phyloP scores from a whole-genome alignment of 1,140 invertebrate genomes.

The Eupeodes corollae region DNA sequence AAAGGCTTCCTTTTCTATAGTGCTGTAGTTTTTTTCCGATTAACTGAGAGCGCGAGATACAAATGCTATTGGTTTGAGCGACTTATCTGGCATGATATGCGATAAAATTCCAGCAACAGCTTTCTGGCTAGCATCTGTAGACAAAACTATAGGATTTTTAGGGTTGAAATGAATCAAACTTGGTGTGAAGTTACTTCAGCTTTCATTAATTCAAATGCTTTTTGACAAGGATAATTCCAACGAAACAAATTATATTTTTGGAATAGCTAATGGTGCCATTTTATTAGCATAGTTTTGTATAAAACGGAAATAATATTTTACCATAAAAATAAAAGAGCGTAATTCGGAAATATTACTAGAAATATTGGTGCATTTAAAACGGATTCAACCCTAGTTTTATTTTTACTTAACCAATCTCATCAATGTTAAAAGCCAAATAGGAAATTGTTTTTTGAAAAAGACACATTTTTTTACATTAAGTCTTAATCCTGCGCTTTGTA shows the following conservation, averaged over 20 bases:
- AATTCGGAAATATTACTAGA: no score
- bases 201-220: not conserved
- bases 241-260: not conserved
- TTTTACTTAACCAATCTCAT: no score
- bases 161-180: slow-evolving; percentile 7
- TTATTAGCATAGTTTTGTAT: no score
- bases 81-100: not conserved
- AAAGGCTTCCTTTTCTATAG: slow-evolving; percentile 15
- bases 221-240: not conserved
- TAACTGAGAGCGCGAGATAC: slow-evolving; percentile 8
- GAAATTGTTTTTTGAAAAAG: no score
- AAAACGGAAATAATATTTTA: no score
- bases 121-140: slow-evolving; percentile 8
- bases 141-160: slow-evolving; percentile 7
- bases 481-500: no score
- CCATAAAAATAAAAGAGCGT: no score
- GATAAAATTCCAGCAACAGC: slow-evolving; percentile 9
- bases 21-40: slow-evolving; percentile 12
- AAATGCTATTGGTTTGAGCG: slow-evolving; percentile 6
- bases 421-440: no score
- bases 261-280: no score
- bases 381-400: no score
- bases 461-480: no score
- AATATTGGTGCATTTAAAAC: no score
- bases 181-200: not conserved